phyloP scores from a whole-genome alignment of 2,113 vertebrate species.

The Procavia capensis region DNA sequence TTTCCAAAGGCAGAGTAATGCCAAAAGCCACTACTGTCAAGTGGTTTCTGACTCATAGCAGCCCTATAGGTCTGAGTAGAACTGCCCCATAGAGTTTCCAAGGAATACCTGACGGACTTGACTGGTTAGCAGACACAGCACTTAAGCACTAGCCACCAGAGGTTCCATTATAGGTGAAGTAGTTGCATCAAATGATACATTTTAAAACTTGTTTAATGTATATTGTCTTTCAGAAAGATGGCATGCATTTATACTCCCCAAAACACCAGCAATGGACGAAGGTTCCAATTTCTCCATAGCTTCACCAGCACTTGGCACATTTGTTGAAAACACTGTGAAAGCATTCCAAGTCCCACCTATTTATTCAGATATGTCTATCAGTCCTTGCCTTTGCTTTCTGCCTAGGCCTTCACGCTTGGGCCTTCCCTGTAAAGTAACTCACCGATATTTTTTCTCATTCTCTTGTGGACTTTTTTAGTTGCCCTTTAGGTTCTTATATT shows the following conservation, averaged over 20 bases:
- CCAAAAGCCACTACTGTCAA: too few species aligned
- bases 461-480: neutral
- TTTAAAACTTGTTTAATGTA: neutral
- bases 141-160: too few species aligned
- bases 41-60: too few species aligned
- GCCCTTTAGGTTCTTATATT: neutral
- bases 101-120: too few species aligned
- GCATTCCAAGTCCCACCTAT: neutral
- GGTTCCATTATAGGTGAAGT: too few species aligned
- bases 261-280: neutral
- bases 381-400: neutral
- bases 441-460: neutral
- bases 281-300: neutral
- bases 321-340: conserved; percentile 7
- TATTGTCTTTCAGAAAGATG: neutral
- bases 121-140: too few species aligned
- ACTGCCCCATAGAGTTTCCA: too few species aligned
- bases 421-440: neutral
- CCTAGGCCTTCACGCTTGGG: neutral
- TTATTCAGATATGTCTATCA: neutral
- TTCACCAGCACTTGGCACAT: neutral
- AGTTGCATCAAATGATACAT: neutral
- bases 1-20: too few species aligned
- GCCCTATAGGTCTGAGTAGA: too few species aligned
- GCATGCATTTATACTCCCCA: neutral